Base-by-base conservation (phyloP, 1,140 invertebrate genomes). In the Brachystomella parvula region DNA sequence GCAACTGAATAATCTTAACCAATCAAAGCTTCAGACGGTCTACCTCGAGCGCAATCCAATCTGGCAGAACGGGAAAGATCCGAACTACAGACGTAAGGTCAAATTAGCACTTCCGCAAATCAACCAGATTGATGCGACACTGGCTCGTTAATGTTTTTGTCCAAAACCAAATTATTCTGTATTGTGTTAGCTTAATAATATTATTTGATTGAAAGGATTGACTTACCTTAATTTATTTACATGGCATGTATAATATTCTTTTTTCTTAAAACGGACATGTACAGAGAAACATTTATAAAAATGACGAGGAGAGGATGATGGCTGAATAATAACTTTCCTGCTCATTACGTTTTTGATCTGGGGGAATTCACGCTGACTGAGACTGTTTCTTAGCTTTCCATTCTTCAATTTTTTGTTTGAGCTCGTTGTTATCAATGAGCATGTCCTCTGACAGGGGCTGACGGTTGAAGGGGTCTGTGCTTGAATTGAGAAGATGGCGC, bases 381-480 rank as follows among this genome's bases (percentile, higher is more conserved):
- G n/a, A 53, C 24, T 53, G 49, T 39, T 69, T 87, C 73, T 88
- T 83, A 39, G 83, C 83, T 77, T 89, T 89, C 89, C 89, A 92
- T 61, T 83, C 82, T 47, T 83, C 79, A 76, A 92, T 92, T 74
- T 84, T 83, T 76, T 88, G 82, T 79, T 89, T 89, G 56, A 92
- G 79, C 71, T 91, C 89, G 30, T 80, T 79, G 68, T 84, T 88
- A 83, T 81, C 67, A 57, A 81, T 79, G 26, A 96, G 82, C 84
- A 92, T 88, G 68, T 93, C 89, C 80, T 93, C 91, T 47, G 86
- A 91, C 6, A 98, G 83, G 3, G 89, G 89, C 77, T 96, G 93
- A 49, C 96, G 81, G 77, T 94, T 98, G 79, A 99, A 99, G 1
- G 96, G 96, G 84, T 99, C 95, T 0, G 93, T 97, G 71, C 87